Evolutionary conservation across 2,888 invertebrate species (phyloP), one percentile per base, ranked within the genome.

Genomic region (Pilophorus perplexus): DNA sequence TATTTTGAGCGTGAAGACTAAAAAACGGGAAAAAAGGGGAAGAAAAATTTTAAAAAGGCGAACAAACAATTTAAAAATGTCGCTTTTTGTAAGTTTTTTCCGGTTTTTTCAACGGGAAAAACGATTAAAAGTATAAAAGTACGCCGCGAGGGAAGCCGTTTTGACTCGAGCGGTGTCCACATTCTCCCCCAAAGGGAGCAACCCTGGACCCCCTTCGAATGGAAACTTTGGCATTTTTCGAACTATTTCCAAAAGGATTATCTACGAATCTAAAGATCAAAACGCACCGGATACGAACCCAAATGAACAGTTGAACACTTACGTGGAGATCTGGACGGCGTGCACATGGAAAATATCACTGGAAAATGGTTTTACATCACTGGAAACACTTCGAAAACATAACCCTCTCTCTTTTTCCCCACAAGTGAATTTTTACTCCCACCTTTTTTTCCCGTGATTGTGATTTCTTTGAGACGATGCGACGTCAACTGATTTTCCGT

Each of bases 401-500:
- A 52, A 52, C 52, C 52, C 28, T 16, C 6, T 50, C n/a, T n/a
- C n/a, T 50, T 8, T 22, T 10, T n/a, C n/a, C 22, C 22, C 23
- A 25, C 22, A 50, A n/a, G 16, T 1, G 23, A 20, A 46, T 8
- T 48, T 50, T 27, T 12, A 25, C 28, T 25, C 33, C 33, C 28
- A 59, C 59, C 64, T 54, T 65, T 65, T 54, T 65, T 65, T 18
- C 64, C 64, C 55, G 50, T 64, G 67, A 62, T 68, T 64, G 60
- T 42, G 37, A 52, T 25, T 37, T 54, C 23, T 27, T 54, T 66
- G 46, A 48, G 20, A 64, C 71, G 76, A 77, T 75, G 76, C 75
- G 76, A 76, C 78, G 81, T 81, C 81, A 81, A 80, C 80, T 81
- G 77, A 78, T 78, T 79, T 79, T 80, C 80, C 80, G 80, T 78